These are phyloP conservation scores for Punctoribates punctum DNA, from an alignment of 2,888 invertebrate species.

Conservation along the genomic window DNA sequence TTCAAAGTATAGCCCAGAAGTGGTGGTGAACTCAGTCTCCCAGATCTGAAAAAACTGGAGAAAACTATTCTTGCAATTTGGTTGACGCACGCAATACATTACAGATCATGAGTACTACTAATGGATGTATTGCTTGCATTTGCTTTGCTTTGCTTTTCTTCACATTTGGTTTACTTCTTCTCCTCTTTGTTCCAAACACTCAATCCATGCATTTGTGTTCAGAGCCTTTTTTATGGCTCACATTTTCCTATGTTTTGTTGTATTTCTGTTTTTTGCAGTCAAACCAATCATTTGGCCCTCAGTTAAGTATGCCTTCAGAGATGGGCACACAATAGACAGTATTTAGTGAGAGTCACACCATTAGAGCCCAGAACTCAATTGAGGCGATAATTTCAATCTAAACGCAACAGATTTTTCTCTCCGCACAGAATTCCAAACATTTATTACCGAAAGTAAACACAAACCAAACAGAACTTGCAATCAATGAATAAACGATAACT, in stretches of 20 bases:
- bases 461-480: too few relatives aligned
- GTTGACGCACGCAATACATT: not conserved
- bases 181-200: not conserved
- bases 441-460: not conserved
- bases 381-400: not conserved
- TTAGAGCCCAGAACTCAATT: not conserved
- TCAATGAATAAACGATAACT: slow-evolving; percentile 2
- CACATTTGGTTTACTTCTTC: not conserved
- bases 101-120: slow-evolving; percentile 12
- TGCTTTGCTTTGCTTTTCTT: not conserved
- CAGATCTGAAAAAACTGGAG: too few relatives aligned
- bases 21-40: too few relatives aligned
- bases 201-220: not conserved
- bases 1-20: not conserved
- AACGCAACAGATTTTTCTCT: not conserved
- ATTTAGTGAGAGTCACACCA: not conserved
- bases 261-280: not conserved
- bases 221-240: not conserved
- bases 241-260: not conserved
- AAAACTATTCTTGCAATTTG: slow-evolving; percentile 5
- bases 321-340: not conserved
- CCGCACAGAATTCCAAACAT: not conserved
- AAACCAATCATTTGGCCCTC: not conserved
- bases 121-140: slow-evolving; percentile 22
- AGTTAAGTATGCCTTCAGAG: not conserved